phyloP scores from a whole-genome alignment of 2,797 vertebrate genomes.

The Arnoldichthys spilopterus region DNA sequence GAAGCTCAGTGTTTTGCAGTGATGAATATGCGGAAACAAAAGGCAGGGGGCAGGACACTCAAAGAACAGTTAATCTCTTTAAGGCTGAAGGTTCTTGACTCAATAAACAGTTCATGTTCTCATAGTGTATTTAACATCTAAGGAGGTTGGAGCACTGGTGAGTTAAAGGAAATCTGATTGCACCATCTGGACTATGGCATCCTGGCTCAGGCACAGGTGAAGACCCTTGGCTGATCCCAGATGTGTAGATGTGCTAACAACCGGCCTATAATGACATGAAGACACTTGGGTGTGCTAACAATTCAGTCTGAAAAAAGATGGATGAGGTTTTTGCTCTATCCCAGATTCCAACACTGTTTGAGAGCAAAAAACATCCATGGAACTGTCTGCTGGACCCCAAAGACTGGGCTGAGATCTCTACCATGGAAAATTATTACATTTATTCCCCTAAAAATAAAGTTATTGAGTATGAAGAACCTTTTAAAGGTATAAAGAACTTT shows the following conservation, averaged over 20 bases:
- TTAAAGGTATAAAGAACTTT: no score
- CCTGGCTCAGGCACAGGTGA: neutral
- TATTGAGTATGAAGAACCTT: no score
- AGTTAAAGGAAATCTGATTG: neutral
- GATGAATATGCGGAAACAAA: neutral
- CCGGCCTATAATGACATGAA: neutral
- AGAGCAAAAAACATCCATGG: no score
- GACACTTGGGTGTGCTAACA: neutral
- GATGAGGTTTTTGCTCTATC: neutral
- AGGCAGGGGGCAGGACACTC: neutral
- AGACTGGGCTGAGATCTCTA: no score
- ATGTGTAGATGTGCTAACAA: neutral
- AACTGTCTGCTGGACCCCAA: no score
- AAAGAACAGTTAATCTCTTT: neutral
- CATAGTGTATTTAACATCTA: neutral
- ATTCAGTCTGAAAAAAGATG: neutral
- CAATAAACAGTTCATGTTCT: slow-evolving; percentile 6
- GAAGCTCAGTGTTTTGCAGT: neutral
- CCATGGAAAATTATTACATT: no score
- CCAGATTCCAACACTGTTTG: no score
- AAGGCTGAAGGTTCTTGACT: neutral
- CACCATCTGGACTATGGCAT: neutral
- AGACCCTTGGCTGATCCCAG: neutral
- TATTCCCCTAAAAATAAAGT: no score
- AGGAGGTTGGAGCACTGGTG: neutral